phyloP scores from a whole-genome alignment of 2,888 invertebrate species.

The Oscheius sp. region DNA sequence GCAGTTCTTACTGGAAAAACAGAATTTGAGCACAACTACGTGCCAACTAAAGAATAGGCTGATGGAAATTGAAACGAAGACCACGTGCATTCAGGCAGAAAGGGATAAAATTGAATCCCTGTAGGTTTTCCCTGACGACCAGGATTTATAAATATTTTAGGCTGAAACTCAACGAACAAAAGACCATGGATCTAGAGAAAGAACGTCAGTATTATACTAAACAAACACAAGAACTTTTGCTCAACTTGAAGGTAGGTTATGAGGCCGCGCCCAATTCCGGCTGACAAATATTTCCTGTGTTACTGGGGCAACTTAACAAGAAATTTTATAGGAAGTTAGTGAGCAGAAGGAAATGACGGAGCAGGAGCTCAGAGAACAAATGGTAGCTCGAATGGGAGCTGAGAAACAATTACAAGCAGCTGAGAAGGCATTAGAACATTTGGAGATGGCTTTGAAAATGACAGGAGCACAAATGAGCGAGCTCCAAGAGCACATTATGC shows the following conservation, averaged over 20 bases:
- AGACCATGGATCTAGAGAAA: constrained; percentile 74
- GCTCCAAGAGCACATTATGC: constrained; percentile 75
- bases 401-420: constrained; percentile 72
- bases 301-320: neutral
- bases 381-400: constrained; percentile 75
- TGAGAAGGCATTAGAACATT: constrained; percentile 73
- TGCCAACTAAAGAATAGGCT: constrained; percentile 71
- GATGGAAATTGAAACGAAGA: constrained; percentile 74
- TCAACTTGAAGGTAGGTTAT: constrained; percentile 73
- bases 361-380: constrained; percentile 75
- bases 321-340: constrained; percentile 73
- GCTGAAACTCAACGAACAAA: constrained; percentile 73
- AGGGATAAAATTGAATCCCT: constrained; percentile 74
- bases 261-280: neutral
- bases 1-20: constrained; percentile 74
- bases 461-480: constrained; percentile 71
- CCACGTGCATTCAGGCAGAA: constrained; percentile 73
- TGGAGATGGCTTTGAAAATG: constrained; percentile 74
- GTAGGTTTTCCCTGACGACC: constrained; percentile 59
- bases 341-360: constrained; percentile 76
- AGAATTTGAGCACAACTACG: constrained; percentile 73
- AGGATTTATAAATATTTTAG: constrained; percentile 55
- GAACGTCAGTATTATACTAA: constrained; percentile 75
- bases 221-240: constrained; percentile 74
- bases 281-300: neutral